Conservation (phyloP, 2,797 vertebrate species). For the Phataginus tetradactyla region DNA sequence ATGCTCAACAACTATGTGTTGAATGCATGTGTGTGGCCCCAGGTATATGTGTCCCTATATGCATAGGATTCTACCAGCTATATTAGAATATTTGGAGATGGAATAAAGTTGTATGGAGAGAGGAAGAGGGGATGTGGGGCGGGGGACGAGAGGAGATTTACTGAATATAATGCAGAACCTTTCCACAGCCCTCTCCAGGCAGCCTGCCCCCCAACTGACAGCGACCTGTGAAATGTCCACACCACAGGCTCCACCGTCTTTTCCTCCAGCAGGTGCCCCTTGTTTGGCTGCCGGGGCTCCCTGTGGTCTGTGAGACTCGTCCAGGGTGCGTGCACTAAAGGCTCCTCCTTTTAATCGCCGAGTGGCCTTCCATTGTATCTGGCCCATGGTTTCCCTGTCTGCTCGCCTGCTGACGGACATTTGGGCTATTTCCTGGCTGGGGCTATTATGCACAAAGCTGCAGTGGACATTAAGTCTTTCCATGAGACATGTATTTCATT, state of each 20-base stretch:
- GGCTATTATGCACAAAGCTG: neutral
- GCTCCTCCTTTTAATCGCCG: neutral
- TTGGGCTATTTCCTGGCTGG: neutral
- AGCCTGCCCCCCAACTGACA: neutral
- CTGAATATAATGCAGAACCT: neutral
- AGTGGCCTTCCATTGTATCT: neutral
- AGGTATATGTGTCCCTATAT: neutral
- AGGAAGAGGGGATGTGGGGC: too few relatives aligned
- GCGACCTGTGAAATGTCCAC: neutral
- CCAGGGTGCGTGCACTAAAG: neutral
- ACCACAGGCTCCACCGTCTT: neutral
- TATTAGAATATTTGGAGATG: neutral
- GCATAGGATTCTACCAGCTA: too few relatives aligned
- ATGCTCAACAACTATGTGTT: neutral
- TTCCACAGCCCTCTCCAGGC: neutral
- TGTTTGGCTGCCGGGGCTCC: neutral
- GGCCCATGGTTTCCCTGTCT: rapidly evolving
- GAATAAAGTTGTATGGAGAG: neutral
- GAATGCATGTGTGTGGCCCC: neutral
- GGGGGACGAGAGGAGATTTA: neutral
- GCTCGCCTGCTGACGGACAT: rapidly evolving
- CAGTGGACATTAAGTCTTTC: neutral
- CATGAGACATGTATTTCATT: neutral
- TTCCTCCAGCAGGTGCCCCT: neutral
- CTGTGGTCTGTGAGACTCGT: neutral